Evolutionary conservation across 92 coral and sea anemone species (phyloP).

Genomic region (Nematostella vectensis): DNA sequence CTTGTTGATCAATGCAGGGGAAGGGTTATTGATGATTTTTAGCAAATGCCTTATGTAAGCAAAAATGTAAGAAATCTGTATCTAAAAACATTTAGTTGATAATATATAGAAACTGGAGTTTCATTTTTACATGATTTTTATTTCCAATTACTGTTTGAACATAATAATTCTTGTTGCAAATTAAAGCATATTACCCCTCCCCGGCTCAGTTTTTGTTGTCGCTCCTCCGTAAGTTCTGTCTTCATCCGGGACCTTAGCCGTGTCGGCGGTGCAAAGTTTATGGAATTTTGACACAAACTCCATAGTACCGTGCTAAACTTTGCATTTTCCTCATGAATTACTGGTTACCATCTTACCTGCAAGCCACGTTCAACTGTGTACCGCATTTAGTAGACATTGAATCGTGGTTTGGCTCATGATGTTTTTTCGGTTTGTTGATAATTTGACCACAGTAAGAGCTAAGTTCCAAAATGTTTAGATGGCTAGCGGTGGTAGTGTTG

Average conservation of each 20-base stretch:
- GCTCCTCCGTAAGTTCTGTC: neutral
- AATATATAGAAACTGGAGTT: no score
- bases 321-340: constrained; percentile 21
- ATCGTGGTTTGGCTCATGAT: constrained; percentile 21
- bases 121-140: neutral
- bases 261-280: constrained; percentile 31
- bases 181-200: neutral
- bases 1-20: no score
- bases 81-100: no score
- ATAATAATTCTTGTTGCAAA: no score
- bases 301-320: constrained; percentile 9
- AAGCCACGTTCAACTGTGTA: constrained; percentile 1
- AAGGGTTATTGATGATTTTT: no score
- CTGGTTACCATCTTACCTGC: constrained; percentile 12
- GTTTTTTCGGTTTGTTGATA: constrained; percentile 53
- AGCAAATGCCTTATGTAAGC: no score
- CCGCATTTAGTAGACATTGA: neutral
- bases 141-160: neutral
- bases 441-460: constrained; percentile 42
- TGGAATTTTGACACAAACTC: constrained; percentile 38
- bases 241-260: constrained; percentile 32
- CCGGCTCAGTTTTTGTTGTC: neutral
- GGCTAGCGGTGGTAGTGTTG: constrained; percentile 97
- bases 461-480: constrained; percentile 29
- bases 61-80: no score